Evolutionary conservation across 1,140 invertebrate species (phyloP).

Genomic region (Cherax destructor): DNA sequence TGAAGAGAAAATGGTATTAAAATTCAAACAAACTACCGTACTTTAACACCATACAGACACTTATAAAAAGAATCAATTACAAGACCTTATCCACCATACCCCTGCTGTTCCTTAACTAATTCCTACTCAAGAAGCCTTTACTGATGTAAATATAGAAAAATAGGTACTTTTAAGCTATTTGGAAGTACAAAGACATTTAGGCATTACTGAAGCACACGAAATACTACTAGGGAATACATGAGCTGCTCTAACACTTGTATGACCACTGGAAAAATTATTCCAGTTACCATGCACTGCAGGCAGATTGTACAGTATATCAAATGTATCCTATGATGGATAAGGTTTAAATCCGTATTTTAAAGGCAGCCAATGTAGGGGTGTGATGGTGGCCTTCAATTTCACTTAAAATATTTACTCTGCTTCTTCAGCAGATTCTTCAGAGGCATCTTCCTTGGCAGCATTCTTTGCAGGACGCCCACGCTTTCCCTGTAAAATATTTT

Average conservation of each 20-base stretch:
- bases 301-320: neutral
- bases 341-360: constrained; percentile 1
- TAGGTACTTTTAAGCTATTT: constrained; percentile 64
- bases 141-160: constrained; percentile 67
- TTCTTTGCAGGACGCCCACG: constrained; percentile 55
- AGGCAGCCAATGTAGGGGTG: constrained; percentile 33
- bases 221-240: constrained; percentile 2
- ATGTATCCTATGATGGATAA: neutral
- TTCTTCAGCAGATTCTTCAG: constrained; percentile 53
- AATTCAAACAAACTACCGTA: constrained; percentile 3
- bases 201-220: constrained; percentile 46
- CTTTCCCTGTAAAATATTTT: constrained; percentile 6
- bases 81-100: constrained; percentile 36
- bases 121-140: constrained; percentile 37
- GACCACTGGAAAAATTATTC: neutral
- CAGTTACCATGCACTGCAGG: neutral
- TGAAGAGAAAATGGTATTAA: constrained; percentile 51
- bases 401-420: constrained; percentile 29
- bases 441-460: constrained; percentile 41
- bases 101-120: constrained; percentile 24
- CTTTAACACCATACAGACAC: constrained; percentile 54
- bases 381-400: neutral
- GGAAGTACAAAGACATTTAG: constrained; percentile 61
- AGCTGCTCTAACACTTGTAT: neutral
- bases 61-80: constrained; percentile 26